Evolutionary conservation across 1,140 invertebrate genomes (phyloP).

Genomic region (Caerostris darwini): DNA sequence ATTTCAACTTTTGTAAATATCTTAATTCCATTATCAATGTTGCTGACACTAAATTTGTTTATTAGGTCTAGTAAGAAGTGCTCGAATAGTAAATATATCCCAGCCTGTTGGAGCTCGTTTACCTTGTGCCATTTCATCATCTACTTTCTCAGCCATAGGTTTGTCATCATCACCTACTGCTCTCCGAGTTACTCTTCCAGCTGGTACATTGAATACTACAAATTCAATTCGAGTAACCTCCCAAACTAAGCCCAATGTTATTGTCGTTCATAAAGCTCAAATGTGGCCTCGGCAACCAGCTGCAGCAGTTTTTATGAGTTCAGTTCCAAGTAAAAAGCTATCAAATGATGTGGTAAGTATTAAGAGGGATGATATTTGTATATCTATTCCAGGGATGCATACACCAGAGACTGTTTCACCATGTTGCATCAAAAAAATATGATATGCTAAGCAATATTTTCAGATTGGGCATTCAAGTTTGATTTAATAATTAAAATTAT

Average conservation of each 20-base stretch:
- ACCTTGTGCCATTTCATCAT: slow-evolving; percentile 73
- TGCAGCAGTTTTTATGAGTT: slow-evolving; percentile 64
- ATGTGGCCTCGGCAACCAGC: slow-evolving; percentile 64
- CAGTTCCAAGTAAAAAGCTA: slow-evolving; percentile 36
- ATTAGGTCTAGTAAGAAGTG: slow-evolving; percentile 61
- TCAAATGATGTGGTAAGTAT: slow-evolving; percentile 66
- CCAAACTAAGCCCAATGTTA: slow-evolving; percentile 82
- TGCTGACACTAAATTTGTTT: neutral
- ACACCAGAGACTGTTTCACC: too few relatives aligned
- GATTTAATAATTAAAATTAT: too few relatives aligned
- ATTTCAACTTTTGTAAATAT: too few relatives aligned
- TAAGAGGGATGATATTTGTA: too few relatives aligned
- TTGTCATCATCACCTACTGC: slow-evolving; percentile 54
- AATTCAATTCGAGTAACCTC: slow-evolving; percentile 58
- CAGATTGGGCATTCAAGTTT: too few relatives aligned
- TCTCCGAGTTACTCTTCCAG: slow-evolving; percentile 63
- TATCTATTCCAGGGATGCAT: too few relatives aligned
- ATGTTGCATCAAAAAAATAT: too few relatives aligned
- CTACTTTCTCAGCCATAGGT: slow-evolving; percentile 67
- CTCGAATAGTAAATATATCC: slow-evolving; percentile 65
- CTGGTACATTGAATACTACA: slow-evolving; percentile 59
- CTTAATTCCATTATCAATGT: too few relatives aligned
- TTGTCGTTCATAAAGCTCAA: slow-evolving; percentile 83
- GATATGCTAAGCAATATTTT: too few relatives aligned
- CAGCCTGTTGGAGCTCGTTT: slow-evolving; percentile 60